A percentile compares a stretch with the other conserved stretches of the same genome.
phyloP scores from a whole-genome alignment of 2,888 invertebrate species.

The Diachrysia chrysitis region DNA sequence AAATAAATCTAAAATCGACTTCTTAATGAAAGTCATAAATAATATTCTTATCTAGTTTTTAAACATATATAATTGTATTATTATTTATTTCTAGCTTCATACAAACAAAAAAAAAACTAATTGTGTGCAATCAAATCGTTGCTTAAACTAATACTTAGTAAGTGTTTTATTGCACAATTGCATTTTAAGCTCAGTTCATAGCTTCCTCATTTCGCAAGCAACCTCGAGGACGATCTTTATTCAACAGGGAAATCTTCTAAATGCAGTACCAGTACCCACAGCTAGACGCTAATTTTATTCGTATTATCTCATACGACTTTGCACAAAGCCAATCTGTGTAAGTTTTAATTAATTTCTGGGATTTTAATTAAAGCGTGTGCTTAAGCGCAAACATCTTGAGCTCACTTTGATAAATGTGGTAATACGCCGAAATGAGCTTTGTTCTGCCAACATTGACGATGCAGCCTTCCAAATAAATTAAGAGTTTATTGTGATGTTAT shows the following conservation, averaged over 20 bases:
- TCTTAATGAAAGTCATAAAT: too few species aligned
- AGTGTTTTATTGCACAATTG: conserved; percentile 6
- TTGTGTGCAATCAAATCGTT: not conserved
- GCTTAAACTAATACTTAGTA: not conserved
- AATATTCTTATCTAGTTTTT: too few species aligned
- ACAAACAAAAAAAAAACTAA: not conserved
- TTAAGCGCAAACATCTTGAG: conserved; percentile 53
- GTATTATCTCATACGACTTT: conserved; percentile 35
- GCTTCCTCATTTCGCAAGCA: conserved; percentile 17
- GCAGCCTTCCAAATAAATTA: conserved; percentile 8
- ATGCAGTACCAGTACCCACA: conserved; percentile 15
- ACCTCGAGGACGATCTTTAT: not conserved
- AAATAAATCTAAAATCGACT: too few species aligned
- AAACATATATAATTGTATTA: too few species aligned
- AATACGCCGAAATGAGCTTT: conserved; percentile 35
- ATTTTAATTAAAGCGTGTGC: conserved; percentile 61
- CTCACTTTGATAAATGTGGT: conserved; percentile 56
- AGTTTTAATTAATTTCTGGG: conserved; percentile 68
- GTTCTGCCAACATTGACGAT: conserved; percentile 35
- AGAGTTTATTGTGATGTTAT: conserved; percentile 3
- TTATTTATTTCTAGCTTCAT: not conserved
- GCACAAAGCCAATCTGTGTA: conserved; percentile 41
- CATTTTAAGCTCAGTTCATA: conserved; percentile 19
- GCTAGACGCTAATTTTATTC: conserved; percentile 34
- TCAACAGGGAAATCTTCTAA: conserved; percentile 35